Percentiles rank a stretch among this genome's conserved stretches.
These are phyloP conservation scores for Lycophotia porphyrea DNA, from an alignment of 2,888 invertebrate genomes.

Conservation along the genomic window DNA sequence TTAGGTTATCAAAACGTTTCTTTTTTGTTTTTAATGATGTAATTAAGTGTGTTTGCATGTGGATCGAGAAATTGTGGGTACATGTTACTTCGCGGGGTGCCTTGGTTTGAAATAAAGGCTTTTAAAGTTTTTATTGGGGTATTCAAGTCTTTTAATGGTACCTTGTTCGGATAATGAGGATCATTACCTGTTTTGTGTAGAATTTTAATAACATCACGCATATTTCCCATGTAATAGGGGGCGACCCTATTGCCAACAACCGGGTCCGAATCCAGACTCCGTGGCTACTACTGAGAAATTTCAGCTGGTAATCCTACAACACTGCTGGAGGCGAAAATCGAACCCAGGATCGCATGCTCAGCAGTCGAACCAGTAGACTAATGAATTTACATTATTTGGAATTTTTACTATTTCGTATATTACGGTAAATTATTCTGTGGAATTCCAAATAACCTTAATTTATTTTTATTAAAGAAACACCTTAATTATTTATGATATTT, in stretches of 20 bases:
- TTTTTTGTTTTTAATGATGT: slow-evolving; percentile 55
- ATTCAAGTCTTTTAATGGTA: slow-evolving; percentile 47
- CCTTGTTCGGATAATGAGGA: slow-evolving; percentile 22
- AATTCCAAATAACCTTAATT: not conserved
- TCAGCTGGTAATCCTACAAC: not conserved
- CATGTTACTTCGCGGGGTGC: slow-evolving; percentile 49
- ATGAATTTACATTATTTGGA: no score
- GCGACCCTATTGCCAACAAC: not conserved
- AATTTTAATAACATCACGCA: not conserved
- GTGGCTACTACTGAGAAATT: not conserved
- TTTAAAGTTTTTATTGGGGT: slow-evolving; percentile 35
- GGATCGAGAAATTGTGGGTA: slow-evolving; percentile 26
- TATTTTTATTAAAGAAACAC: not conserved
- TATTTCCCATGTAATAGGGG: not conserved
- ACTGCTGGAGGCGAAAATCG: not conserved
- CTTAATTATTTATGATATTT: not conserved
- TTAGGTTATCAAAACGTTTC: slow-evolving; percentile 19
- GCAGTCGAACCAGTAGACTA: not conserved
- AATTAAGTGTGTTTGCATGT: slow-evolving; percentile 48
- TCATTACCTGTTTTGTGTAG: slow-evolving; percentile 23
- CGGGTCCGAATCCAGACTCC: not conserved
- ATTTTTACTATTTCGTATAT: not conserved
- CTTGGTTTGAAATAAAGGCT: slow-evolving; percentile 33
- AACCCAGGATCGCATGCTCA: not conserved
- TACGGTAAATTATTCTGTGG: not conserved